Percentiles rank a stretch among this genome's conserved stretches.
Evolutionary conservation across 2,888 invertebrate genomes (phyloP).

Genomic region (Diploptera punctata): DNA sequence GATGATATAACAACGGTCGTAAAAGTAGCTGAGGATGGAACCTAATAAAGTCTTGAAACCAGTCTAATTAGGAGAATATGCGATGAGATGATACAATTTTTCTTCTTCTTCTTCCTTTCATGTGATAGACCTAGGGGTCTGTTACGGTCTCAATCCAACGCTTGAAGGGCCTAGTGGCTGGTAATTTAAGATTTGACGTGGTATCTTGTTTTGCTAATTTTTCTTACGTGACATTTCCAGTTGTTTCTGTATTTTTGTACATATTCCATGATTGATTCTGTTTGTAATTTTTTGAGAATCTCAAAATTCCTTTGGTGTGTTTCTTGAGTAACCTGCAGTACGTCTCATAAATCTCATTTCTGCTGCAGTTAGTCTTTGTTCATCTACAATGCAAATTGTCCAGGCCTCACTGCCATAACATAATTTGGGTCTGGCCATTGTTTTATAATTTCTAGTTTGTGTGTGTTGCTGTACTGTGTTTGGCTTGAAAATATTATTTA

Average conservation of each 20-base stretch:
- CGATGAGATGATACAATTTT: too few relatives aligned
- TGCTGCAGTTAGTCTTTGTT: not conserved
- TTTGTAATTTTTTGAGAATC: too few relatives aligned
- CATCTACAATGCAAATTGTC: not conserved
- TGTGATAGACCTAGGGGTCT: not conserved
- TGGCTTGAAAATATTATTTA: not conserved
- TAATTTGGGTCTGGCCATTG: too few relatives aligned
- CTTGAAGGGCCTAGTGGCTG: too few relatives aligned
- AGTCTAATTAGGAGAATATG: too few relatives aligned
- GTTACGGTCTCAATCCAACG: not conserved
- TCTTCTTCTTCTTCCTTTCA: not conserved
- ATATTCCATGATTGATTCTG: not conserved
- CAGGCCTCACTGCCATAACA: not conserved
- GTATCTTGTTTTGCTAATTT: not conserved
- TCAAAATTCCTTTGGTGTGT: not conserved
- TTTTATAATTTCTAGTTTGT: not conserved
- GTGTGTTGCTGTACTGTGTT: not conserved
- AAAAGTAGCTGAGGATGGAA: too few relatives aligned
- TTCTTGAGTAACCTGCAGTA: not conserved
- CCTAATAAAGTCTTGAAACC: too few relatives aligned
- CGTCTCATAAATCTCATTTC: not conserved
- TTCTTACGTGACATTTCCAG: not conserved
- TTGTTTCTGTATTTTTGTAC: not conserved
- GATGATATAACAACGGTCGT: too few relatives aligned
- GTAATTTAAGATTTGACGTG: too few relatives aligned